Conservation (phyloP, 1,140 invertebrate genomes). For the Drosophila bocki region DNA sequence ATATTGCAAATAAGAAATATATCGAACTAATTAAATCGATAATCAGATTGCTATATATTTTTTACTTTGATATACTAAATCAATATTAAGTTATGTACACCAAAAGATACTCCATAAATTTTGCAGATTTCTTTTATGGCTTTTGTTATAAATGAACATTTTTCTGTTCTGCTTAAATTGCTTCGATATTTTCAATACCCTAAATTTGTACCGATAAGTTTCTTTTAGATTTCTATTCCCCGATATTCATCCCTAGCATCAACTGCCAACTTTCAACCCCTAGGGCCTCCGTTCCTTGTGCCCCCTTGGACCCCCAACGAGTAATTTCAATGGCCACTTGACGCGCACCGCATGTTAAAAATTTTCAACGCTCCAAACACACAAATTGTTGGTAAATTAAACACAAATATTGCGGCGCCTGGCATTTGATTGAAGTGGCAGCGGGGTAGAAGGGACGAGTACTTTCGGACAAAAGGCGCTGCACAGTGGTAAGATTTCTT, state of each 20-base stretch:
- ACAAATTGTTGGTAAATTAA: constrained; percentile 67
- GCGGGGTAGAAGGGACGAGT: constrained; percentile 7
- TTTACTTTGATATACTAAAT: no score
- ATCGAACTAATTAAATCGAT: neutral
- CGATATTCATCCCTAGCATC: neutral
- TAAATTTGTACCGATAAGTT: neutral
- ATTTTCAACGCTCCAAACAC: constrained; percentile 58
- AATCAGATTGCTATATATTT: no score
- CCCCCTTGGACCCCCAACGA: constrained; percentile 10
- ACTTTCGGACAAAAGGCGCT: constrained; percentile 43
- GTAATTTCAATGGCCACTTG: constrained; percentile 54
- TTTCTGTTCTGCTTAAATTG: neutral
- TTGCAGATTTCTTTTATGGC: accelerated
- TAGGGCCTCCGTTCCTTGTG: neutral
- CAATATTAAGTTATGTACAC: neutral
- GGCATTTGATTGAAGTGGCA: constrained; percentile 58
- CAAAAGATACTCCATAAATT: neutral
- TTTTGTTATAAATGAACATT: neutral
- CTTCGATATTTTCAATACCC: neutral
- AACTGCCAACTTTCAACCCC: neutral
- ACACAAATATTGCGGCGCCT: constrained; percentile 64
- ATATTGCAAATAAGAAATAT: neutral
- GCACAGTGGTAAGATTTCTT: neutral
- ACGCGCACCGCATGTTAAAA: constrained; percentile 61
- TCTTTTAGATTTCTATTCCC: no score